phyloP scores from a whole-genome alignment of 2,888 invertebrate genomes.

The Drosophila colorata region DNA sequence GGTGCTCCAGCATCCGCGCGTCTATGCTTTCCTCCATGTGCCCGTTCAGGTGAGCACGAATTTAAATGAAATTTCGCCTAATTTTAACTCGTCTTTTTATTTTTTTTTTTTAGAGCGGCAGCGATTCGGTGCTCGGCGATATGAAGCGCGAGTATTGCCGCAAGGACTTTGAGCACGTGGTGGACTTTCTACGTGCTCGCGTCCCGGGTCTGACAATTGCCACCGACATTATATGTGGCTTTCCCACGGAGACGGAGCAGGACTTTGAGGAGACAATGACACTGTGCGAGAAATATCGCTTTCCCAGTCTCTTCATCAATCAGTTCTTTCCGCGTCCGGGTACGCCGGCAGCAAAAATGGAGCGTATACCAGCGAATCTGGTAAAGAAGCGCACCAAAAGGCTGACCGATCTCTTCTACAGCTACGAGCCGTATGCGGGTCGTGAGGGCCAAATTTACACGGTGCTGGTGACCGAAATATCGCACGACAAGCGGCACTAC shows the following conservation, averaged over 20 bases:
- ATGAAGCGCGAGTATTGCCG: conserved; percentile 98
- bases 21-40: conserved; percentile 98
- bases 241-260: conserved; percentile 96
- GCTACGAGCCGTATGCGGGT: conserved; percentile 93
- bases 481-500: conserved; percentile 94
- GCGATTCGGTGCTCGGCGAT: conserved; percentile 95
- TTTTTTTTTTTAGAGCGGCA: conserved; percentile 89
- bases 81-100: background rate
- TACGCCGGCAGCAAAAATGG: conserved; percentile 97
- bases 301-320: conserved; percentile 98
- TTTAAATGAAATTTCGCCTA: background rate
- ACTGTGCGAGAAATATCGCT: conserved; percentile 93
- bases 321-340: conserved; percentile 99
- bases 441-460: conserved; percentile 87
- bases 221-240: conserved; percentile 99
- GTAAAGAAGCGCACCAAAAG: conserved; percentile 96
- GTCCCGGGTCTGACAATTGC: conserved; percentile 97
- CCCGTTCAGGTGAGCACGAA: conserved; percentile 90
- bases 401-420: conserved; percentile 94
- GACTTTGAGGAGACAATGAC: conserved; percentile 95
- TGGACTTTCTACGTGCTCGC: conserved; percentile 92
- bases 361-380: conserved; percentile 92
- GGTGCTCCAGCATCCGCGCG: conserved; percentile 94
- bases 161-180: conserved; percentile 95
- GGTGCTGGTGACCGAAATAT: conserved; percentile 96